Evolutionary conservation across 2,113 vertebrate species (phyloP).

Genomic region (Grammomys dolichurus): DNA sequence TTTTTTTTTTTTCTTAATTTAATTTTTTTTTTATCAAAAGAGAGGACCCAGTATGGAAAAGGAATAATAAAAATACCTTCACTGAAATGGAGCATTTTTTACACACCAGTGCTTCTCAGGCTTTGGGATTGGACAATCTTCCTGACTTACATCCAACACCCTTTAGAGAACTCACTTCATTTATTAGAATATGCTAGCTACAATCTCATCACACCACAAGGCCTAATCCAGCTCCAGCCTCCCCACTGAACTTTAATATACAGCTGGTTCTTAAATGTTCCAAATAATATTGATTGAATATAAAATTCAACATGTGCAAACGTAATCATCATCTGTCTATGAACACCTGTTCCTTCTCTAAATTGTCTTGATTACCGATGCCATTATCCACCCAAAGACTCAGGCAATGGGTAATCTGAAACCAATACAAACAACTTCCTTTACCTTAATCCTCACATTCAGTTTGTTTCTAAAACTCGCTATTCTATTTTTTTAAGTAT

Average conservation of each 20-base stretch:
- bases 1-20: too few relatives aligned
- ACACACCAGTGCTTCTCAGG: not conserved
- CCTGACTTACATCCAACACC: not conserved
- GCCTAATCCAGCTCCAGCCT: not conserved
- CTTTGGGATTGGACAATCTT: not conserved
- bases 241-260: conserved; percentile 32
- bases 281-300: conserved; percentile 1
- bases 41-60: not conserved
- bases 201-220: not conserved
- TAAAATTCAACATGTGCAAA: conserved; percentile 54
- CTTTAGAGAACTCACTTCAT: not conserved
- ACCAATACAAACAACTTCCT: conserved; percentile 18
- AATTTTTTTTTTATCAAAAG: not conserved
- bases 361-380: conserved; percentile 59
- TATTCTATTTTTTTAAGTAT: conserved; percentile 10
- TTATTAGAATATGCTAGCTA: not conserved
- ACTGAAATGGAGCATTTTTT: not conserved
- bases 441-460: not conserved
- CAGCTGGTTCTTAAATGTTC: conserved; percentile 32
- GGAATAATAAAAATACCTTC: not conserved
- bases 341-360: conserved; percentile 40
- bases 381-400: not conserved
- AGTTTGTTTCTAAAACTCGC: conserved; percentile 20
- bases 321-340: conserved; percentile 30
- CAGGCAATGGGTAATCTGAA: not conserved